Percentiles rank a stretch among this genome's conserved stretches.
Conservation (phyloP, 2,797 vertebrate species). For the Helostoma temminkii region DNA sequence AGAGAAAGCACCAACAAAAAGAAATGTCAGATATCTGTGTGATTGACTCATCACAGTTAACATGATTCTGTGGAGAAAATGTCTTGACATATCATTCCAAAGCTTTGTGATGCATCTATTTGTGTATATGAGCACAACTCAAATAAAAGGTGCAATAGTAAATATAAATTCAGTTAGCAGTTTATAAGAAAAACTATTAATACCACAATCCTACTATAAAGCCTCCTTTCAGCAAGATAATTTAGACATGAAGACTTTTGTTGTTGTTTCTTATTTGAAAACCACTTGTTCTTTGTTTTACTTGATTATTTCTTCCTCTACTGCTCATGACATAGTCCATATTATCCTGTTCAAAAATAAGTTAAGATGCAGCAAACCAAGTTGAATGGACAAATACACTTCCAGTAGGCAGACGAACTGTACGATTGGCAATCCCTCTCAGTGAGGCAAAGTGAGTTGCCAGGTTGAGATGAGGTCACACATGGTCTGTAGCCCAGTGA, state of each 20-base stretch:
- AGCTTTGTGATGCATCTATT: not conserved
- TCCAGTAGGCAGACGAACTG: slow-evolving; percentile 29
- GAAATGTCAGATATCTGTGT: slow-evolving; percentile 7
- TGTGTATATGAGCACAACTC: not conserved
- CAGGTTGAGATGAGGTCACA: slow-evolving; percentile 78
- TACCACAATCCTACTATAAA: not conserved
- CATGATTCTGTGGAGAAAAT: not conserved
- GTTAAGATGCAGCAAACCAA: slow-evolving; percentile 16
- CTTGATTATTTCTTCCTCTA: not conserved
- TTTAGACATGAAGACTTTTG: not conserved
- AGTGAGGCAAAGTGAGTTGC: slow-evolving; percentile 50
- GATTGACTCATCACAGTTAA: not conserved
- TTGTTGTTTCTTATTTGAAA: not conserved
- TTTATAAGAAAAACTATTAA: too few species aligned
- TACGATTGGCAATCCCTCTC: slow-evolving; percentile 47
- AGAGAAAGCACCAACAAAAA: not conserved
- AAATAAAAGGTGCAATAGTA: not conserved
- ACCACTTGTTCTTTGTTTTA: too few species aligned
- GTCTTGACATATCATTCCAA: not conserved
- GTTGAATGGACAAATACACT: slow-evolving; percentile 21
- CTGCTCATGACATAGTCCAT: not conserved
- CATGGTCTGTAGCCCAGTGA: slow-evolving; percentile 57
- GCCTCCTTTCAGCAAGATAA: not conserved
- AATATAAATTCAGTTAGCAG: too few species aligned
- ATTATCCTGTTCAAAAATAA: not conserved